Conservation (phyloP, 2,888 invertebrate genomes). For the Heliconius hortense region DNA sequence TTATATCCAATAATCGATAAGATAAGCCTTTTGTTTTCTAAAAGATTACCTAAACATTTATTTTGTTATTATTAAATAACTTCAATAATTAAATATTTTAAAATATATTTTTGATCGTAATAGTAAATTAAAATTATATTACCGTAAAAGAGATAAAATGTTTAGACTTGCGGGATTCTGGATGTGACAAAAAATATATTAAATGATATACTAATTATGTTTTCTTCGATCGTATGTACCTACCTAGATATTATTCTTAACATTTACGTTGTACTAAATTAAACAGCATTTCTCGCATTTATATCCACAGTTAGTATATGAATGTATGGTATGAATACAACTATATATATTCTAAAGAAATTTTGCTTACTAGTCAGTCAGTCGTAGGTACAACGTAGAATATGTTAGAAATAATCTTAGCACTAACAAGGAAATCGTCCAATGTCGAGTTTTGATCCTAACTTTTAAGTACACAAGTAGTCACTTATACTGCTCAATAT, state of each 20-base stretch:
- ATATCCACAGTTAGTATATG: neutral
- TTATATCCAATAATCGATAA: too few relatives aligned
- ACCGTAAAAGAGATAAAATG: too few relatives aligned
- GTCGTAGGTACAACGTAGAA: neutral
- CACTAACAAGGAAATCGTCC: constrained; percentile 8
- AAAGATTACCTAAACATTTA: too few relatives aligned
- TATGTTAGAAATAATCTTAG: neutral
- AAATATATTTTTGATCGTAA: too few relatives aligned
- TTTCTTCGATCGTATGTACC: neutral
- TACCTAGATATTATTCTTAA: neutral
- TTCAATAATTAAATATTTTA: too few relatives aligned
- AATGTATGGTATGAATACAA: neutral
- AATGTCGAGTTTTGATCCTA: constrained; percentile 3
- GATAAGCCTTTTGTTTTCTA: too few relatives aligned
- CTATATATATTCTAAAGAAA: neutral
- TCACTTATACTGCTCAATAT: constrained; percentile 9
- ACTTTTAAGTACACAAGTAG: neutral
- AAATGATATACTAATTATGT: too few relatives aligned
- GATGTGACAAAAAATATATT: too few relatives aligned
- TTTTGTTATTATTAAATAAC: too few relatives aligned
- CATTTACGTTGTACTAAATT: neutral
- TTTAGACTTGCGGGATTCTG: too few relatives aligned
- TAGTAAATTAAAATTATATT: too few relatives aligned
- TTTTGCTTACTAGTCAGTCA: constrained; percentile 9
- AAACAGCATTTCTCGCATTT: neutral